These are phyloP conservation scores for Cephalopterus ornatus DNA, from an alignment of 2,113 vertebrate genomes.

Conservation along the genomic window DNA sequence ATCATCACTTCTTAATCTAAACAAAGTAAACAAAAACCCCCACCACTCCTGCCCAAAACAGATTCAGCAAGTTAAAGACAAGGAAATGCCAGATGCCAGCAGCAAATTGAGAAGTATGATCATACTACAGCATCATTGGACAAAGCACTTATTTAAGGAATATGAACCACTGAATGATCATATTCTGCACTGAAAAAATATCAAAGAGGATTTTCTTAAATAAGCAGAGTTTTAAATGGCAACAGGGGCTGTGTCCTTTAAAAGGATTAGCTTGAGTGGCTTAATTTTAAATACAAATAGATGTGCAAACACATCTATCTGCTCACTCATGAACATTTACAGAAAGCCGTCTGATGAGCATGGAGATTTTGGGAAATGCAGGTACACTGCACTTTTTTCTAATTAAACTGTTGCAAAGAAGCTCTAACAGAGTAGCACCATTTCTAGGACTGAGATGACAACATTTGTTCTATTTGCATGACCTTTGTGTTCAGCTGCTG, in stretches of 20 bases:
- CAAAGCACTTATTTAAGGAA: neutral
- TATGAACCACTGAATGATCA: neutral
- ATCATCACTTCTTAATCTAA: neutral
- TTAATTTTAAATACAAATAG: neutral
- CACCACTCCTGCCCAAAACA: neutral
- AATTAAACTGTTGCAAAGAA: neutral
- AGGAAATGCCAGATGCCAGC: neutral
- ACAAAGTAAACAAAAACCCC: neutral
- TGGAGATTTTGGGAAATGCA: neutral
- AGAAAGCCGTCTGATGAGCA: neutral
- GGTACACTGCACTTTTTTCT: neutral
- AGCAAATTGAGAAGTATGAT: neutral
- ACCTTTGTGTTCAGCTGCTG: slow-evolving; percentile 39
- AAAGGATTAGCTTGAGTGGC: neutral
- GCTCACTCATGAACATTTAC: neutral
- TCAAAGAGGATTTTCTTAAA: neutral
- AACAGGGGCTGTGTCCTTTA: neutral
- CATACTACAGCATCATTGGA: neutral
- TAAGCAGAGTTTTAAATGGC: neutral
- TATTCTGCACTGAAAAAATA: neutral
- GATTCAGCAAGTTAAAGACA: neutral
- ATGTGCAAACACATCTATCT: neutral
- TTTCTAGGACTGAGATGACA: slow-evolving; percentile 8
- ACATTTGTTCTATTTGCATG: slow-evolving; percentile 28
- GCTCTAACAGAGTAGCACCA: neutral